These are phyloP conservation scores for Hypanus sabinus DNA, from an alignment of 2,113 vertebrate genomes.

Conservation along the genomic window DNA sequence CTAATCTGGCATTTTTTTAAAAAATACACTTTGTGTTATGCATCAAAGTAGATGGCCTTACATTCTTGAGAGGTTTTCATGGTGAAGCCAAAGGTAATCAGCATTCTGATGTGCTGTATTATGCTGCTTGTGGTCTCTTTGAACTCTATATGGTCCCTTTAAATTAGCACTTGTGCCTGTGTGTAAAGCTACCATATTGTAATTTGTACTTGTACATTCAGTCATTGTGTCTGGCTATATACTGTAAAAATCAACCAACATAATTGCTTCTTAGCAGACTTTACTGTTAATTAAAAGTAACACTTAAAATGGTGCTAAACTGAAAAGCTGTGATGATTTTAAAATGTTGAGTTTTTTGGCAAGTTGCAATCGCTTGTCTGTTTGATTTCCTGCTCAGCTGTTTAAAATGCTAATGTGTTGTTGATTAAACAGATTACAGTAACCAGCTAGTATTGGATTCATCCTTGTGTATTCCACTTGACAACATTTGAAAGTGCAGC, in stretches of 20 bases:
- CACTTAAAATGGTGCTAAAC: background rate
- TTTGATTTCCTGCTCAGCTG: constrained; percentile 23
- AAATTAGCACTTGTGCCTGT: background rate
- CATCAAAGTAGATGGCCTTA: too few relatives aligned
- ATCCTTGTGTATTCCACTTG: background rate
- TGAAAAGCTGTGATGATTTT: constrained; percentile 13
- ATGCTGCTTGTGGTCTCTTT: background rate
- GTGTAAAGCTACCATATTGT: background rate
- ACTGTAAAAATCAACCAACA: background rate
- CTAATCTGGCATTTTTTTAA: too few relatives aligned
- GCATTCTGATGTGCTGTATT: background rate
- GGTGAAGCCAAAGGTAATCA: background rate
- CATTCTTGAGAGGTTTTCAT: background rate
- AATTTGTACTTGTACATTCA: background rate
- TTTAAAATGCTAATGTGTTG: constrained; percentile 6
- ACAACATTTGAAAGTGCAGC: background rate
- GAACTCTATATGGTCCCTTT: background rate
- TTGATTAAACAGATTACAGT: background rate
- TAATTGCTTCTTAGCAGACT: background rate
- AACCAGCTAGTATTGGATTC: background rate
- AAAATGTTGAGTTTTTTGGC: background rate
- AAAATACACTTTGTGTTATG: too few relatives aligned
- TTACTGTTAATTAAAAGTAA: constrained; percentile 22
- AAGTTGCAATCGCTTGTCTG: background rate
- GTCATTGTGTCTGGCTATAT: background rate